Evolutionary conservation across 2,797 vertebrate species (phyloP), one percentile per base, ranked within the genome.

Genomic region (Acanthiza pusilla): DNA sequence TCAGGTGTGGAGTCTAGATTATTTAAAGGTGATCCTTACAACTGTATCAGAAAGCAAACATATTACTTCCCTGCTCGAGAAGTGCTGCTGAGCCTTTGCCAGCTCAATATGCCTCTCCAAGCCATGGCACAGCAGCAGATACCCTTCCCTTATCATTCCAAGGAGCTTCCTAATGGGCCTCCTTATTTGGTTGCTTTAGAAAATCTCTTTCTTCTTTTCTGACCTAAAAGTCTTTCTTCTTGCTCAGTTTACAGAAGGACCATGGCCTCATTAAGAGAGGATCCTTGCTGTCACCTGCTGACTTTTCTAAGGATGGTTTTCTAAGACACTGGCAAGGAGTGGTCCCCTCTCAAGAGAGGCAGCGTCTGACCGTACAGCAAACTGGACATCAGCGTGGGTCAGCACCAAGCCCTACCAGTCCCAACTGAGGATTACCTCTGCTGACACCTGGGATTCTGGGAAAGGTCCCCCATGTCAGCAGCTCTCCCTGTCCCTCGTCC

Each of bases 371-470:
- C 60, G n/a, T 18, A 13, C 29, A 82, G 43, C n/a, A 51, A 78
- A 65, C 11, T 9, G 36, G 55, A 45, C 23, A 23, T 14, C 38
- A 85, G 13, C 5, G 26, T 2, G 3, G 16, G 15, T 26, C 50
- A 57, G 23, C 32, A 42, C 10, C 58, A 53, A 83, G 14, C 7
- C 20, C 54, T 57, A 30, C 10, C 0, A 4, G 4, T 53, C 14
- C 20, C 15, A 17, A 1, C 19, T 42, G 8, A 19, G 54, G 7
- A 45, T 36, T 71, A 10, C 8, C 18, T 55, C 13, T 66, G 29
- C 11, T 12, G 26, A 10, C 4, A 18, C 7, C 13, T 1, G 2
- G 50, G 22, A 45, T 19, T 45, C 43, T 2, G 2, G 27, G 23
- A 66, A 57, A 8, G 5, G 8, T 50, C 2, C 1, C 3, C 17